Conservation (phyloP, 2,113 vertebrate genomes). For the Emydura subglobosa region DNA sequence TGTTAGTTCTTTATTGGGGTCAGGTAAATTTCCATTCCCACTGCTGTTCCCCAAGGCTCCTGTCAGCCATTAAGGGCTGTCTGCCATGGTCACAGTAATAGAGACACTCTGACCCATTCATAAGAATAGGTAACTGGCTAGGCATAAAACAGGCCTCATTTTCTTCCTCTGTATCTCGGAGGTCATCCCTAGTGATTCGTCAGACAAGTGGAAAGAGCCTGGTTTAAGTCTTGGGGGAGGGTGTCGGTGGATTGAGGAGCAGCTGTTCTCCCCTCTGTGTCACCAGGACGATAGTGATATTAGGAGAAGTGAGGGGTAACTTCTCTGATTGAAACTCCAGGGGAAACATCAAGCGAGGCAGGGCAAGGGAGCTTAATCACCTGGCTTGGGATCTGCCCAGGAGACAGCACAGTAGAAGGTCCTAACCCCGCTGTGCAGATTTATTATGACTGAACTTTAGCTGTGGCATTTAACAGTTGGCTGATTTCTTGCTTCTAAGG, state of each 20-base stretch:
- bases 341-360: accelerated
- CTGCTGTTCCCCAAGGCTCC: neutral
- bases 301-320: neutral
- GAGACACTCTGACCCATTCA: neutral
- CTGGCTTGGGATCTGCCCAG: accelerated
- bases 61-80: neutral
- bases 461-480: neutral
- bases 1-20: neutral
- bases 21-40: neutral
- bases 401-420: accelerated
- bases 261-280: neutral
- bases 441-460: neutral
- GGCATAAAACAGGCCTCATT: neutral
- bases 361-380: accelerated
- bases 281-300: accelerated
- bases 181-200: neutral
- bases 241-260: neutral
- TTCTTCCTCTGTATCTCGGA: neutral
- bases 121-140: neutral
- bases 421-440: neutral
- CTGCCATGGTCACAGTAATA: neutral
- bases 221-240: neutral
- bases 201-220: neutral
- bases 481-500: neutral
- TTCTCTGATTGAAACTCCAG: neutral